Percentiles rank a stretch among this genome's conserved stretches.
Conservation (phyloP, 37 sponge, comb jelly and placozoan species). For the Tethya wilhelma region DNA sequence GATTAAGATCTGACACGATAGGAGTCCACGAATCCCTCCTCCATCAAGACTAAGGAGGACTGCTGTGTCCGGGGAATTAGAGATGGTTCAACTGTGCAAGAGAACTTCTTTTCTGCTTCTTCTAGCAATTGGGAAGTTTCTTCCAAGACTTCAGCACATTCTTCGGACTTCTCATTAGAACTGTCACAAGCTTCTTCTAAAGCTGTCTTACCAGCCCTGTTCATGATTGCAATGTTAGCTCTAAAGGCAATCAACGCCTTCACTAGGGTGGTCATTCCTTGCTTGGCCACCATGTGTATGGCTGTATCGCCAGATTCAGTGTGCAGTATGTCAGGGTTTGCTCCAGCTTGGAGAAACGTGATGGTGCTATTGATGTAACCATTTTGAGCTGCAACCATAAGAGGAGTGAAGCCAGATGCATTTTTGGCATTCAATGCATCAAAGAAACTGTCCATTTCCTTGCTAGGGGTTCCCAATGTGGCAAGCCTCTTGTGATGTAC, state of each 20-base stretch:
- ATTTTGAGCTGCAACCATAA: slow-evolving; percentile 37
- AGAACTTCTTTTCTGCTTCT: background rate
- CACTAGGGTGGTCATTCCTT: background rate
- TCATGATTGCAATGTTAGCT: slow-evolving; percentile 28
- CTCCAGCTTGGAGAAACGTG: slow-evolving; percentile 19
- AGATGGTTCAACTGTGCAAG: background rate
- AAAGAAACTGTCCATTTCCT: too few relatives aligned
- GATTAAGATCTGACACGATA: slow-evolving; percentile 11
- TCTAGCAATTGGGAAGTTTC: background rate
- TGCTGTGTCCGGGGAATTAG: background rate
- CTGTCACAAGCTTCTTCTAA: slow-evolving; percentile 18
- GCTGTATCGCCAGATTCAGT: slow-evolving; percentile 9
- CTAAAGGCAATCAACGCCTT: slow-evolving; percentile 61
- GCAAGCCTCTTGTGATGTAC: too few relatives aligned
- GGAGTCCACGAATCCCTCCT: slow-evolving; percentile 61
- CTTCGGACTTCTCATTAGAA: background rate
- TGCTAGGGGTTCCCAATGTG: too few relatives aligned
- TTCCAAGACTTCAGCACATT: slow-evolving; percentile 17
- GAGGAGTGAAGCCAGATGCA: slow-evolving; percentile 11
- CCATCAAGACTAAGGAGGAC: slow-evolving; percentile 18
- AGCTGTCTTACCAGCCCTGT: slow-evolving; percentile 25
- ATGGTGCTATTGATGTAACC: slow-evolving; percentile 18
- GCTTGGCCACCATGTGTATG: slow-evolving; percentile 39
- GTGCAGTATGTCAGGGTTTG: slow-evolving; percentile 22
- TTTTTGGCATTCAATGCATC: background rate